Base-by-base conservation (phyloP, 2,797 vertebrate genomes). In the Coranthus polyacanthus region DNA sequence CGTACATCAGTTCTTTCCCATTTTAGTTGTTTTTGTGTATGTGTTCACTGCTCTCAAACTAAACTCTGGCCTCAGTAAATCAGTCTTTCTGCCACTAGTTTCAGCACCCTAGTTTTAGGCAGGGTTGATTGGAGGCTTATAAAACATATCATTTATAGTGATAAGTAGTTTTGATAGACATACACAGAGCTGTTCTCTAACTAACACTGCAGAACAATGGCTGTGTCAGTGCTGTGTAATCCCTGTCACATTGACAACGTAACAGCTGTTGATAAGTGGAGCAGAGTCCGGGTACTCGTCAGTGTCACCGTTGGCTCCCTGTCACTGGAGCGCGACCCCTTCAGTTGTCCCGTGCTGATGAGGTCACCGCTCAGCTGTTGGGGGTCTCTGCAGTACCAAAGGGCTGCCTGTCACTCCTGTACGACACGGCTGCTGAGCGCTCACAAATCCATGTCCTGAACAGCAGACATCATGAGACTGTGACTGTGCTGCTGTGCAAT, bases 331-430 rank as follows among this genome's bases (percentile, higher is more conserved):
- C 71, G 43, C 38, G 63, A 69, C 73, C 78, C 57, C 53, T 17
- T 83, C 75, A 59, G 22, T 68, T 53, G 82, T 83, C 81, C 70
- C 21, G 11, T 36, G 67, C 62, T 81, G 78, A 88, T 91, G 88
- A 93, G 89, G 91, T 94, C 91, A 91, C 79, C 22, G 36, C 71
- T 92, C 89, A 92, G 88, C 91, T 93, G 92, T 81, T 78, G 1
- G 10, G 65, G 78, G 81, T 69, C 72, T 80, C 68, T 37, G 54
- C 18, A 22, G 86, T 90, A 81, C 88, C 81, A 87, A 51, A 68
- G 76, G 46, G 39, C 67, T 29, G 68, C 61, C 74, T 74, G 79
- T 81, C 78, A 69, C 68, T 49, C 37, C 34, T 65, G 10, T 13
- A 22, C 55, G 78, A 82, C 82, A 66, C 61, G 69, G 63, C 59